Evolutionary conservation across 2,113 vertebrate species (phyloP), one percentile per base, ranked within the genome.

Genomic region (Dryoscopus gambensis): DNA sequence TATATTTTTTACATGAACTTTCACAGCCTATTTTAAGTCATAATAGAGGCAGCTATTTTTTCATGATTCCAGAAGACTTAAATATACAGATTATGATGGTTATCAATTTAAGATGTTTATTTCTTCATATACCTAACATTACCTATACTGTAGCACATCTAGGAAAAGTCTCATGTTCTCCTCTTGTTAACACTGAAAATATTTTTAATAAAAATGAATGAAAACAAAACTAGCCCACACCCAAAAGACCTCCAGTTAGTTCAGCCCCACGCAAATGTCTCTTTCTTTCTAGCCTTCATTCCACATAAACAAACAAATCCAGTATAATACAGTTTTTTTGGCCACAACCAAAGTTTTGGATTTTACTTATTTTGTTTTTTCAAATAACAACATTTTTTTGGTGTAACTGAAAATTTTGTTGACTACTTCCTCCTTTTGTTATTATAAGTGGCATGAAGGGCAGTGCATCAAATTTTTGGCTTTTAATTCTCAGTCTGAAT

Each of bases 311-410:
- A 81, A 59, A 18, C 20, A 87, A 92, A 80, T 73, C 7, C 23
- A 57, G 27, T 37, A 76, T n/a, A 90, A 68, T 35, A 46, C 6
- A 46, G 14, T 76, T 65, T 59, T 93, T 92, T 87, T 84, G 69
- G 68, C 81, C 64, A 81, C 68, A 69, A 59, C 8, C 44, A 57
- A 16, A 76, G 33, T 73, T 95, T 71, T 56, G 11, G 24, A 70
- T 80, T 80, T 73, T 57, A 76, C 33, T 89, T n/a, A 37, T 69
- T 97, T 92, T 90, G 30, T 39, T 94, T 94, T 84, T 86, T 86
- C 28, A 80, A 87, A 90, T 84, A 92, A 77, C 28, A 95, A 85
- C 15, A 33, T 35, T 27, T 69, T 53, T 85, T 80, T 89, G 24
- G 80, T 6, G 4, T 22, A 62, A 90, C 31, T 46, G 40, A 67